A percentile compares a stretch with the other conserved stretches of the same genome.
phyloP scores from a whole-genome alignment of 2,113 vertebrate genomes.

The Cyphomyrus plagiostoma region DNA sequence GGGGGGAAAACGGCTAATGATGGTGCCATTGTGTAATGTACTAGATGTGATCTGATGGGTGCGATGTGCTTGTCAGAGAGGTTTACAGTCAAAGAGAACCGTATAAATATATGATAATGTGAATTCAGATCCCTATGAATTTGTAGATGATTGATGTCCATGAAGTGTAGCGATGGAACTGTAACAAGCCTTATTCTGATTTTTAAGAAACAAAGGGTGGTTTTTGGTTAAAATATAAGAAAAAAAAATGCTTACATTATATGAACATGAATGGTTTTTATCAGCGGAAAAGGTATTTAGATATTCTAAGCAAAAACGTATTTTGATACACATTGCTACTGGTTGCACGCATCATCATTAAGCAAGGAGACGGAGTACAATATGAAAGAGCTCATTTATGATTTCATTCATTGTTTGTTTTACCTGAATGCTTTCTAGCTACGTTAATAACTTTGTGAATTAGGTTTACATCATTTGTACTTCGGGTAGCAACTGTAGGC shows the following conservation, averaged over 20 bases:
- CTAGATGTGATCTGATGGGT: background rate
- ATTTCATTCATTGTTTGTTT: slow-evolving; percentile 2
- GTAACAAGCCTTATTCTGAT: background rate
- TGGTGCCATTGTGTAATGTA: background rate
- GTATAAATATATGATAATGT: background rate
- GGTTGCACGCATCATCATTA: background rate
- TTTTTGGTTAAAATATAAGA: background rate
- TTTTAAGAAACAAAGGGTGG: background rate
- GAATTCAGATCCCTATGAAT: background rate
- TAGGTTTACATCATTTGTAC: background rate
- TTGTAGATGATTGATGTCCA: background rate
- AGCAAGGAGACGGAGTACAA: background rate
- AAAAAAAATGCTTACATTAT: background rate
- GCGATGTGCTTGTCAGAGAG: background rate
- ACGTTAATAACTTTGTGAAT: background rate
- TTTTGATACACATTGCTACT: background rate
- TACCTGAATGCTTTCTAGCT: background rate
- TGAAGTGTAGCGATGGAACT: background rate
- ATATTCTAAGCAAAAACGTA: background rate
- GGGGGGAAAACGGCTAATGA: background rate
- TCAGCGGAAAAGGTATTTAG: background rate
- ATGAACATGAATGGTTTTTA: background rate
- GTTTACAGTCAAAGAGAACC: background rate
- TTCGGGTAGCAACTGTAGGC: background rate
- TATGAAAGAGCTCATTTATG: background rate